Conservation (phyloP, 2,888 invertebrate genomes). For the Athripsodes cinereus region DNA sequence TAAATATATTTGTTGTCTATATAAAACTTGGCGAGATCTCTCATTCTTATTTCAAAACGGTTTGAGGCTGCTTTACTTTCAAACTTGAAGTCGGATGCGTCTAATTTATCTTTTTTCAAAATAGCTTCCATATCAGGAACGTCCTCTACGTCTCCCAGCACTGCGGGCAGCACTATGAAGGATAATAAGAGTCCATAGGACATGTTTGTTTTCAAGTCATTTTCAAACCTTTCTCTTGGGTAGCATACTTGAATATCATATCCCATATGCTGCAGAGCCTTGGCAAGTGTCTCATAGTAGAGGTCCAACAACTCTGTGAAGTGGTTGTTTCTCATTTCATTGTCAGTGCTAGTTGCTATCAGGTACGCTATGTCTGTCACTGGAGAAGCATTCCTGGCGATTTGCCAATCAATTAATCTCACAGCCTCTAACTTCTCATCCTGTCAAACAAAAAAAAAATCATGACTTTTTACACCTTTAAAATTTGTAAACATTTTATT, state of each 20-base stretch:
- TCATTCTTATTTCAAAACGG: slow-evolving; percentile 15
- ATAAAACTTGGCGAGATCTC: slow-evolving; percentile 15
- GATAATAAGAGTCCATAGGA: slow-evolving; percentile 19
- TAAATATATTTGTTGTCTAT: slow-evolving; percentile 11
- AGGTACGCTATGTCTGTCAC: slow-evolving; percentile 23
- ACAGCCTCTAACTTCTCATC: slow-evolving; percentile 12
- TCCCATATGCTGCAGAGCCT: slow-evolving; percentile 9
- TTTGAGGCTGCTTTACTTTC: slow-evolving; percentile 10
- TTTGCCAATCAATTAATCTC: slow-evolving; percentile 23
- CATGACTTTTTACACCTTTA: too few species aligned
- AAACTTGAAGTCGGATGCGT: slow-evolving; percentile 12
- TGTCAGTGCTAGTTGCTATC: slow-evolving; percentile 19
- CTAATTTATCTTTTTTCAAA: slow-evolving; percentile 17
- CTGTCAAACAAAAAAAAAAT: slow-evolving; percentile 17
- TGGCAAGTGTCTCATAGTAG: slow-evolving; percentile 14
- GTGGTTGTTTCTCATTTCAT: slow-evolving; percentile 10
- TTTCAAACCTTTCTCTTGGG: slow-evolving; percentile 15
- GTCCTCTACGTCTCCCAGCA: slow-evolving; percentile 22
- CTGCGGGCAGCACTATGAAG: slow-evolving; percentile 11
- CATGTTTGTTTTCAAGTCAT: slow-evolving; percentile 16
- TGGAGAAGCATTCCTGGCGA: slow-evolving; percentile 18
- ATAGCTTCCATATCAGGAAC: slow-evolving; percentile 16
- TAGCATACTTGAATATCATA: slow-evolving; percentile 15
- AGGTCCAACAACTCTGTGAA: slow-evolving; percentile 13
- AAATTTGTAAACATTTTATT: too few species aligned